Evolutionary conservation across 2,797 vertebrate genomes (phyloP), one percentile per base, ranked within the genome.

Genomic region (Characodon lateralis): DNA sequence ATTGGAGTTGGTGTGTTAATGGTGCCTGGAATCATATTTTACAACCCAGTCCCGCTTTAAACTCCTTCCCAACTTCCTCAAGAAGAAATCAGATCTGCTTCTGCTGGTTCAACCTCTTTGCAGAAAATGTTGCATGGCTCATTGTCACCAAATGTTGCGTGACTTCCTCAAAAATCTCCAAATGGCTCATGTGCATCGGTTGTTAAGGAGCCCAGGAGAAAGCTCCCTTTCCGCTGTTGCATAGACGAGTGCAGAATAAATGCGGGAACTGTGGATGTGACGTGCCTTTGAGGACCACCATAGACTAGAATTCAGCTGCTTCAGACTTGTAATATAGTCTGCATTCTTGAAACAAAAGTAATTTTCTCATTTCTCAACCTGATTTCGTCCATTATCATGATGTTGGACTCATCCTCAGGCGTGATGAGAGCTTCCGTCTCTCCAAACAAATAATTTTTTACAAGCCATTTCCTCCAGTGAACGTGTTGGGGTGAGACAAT

Each of bases 391-490:
- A 22, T 46, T 10, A 2, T 71, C 1, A 1, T 3, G 13, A 43
- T 16, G 70, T 78, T 79, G n/a, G 78, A 74, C 70, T 83, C 71
- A 6, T 78, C 66, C 71, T 24, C 51, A 71, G 72, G n/a, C 71
- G 58, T 72, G 83, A 85, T 84, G 70, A 79, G 76, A 80, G 55
- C 79, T 66, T 70, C 66, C 43, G 72, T 58, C 73, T 90, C 84
- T 90, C 72, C 87, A 94, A 94, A 93, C 92, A 93, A 94, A 92
- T 92, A 82, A 82, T 73, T 90, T 90, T 24, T 90, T 92, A 92
- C 89, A 83, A 87, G 90, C 89, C 90, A 91, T 92, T 91, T 89
- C 88, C 89, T 84, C 79, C 75, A 79, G 71, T 65, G 84, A 93
- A 84, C 50, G 41, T 81, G 80, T 85, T 50, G 50, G 84, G 74